Evolutionary conservation across 1,140 invertebrate genomes (phyloP).

Genomic region (Drosophila sechellia): DNA sequence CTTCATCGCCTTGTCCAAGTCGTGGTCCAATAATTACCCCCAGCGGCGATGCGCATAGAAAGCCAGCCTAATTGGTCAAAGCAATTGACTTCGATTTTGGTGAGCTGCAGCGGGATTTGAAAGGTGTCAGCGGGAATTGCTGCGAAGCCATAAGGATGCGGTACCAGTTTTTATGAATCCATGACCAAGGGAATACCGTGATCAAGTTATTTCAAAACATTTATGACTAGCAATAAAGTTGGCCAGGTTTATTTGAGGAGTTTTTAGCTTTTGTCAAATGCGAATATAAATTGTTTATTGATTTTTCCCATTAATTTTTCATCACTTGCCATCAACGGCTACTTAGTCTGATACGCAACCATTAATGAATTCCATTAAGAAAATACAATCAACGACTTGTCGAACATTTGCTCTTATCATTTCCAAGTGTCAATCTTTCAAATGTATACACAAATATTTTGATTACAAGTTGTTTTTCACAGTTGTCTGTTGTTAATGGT

Average conservation of each 20-base stretch:
- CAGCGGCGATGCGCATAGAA: slow-evolving; percentile 54
- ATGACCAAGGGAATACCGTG: slow-evolving; percentile 1
- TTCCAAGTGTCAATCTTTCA: slow-evolving; percentile 21
- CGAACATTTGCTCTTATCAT: slow-evolving; percentile 32
- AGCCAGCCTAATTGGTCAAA: slow-evolving; percentile 66
- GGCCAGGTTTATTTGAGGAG: background rate
- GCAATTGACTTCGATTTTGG: slow-evolving; percentile 31
- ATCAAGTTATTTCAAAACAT: background rate
- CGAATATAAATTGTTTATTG: too few species aligned
- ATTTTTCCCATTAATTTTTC: background rate
- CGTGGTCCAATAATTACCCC: slow-evolving; percentile 57
- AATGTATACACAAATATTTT: slow-evolving; percentile 32
- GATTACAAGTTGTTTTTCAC: slow-evolving; percentile 24
- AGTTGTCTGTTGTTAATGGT: slow-evolving; percentile 3
- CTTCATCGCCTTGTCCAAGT: slow-evolving; percentile 45
- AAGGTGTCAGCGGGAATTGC: slow-evolving; percentile 30
- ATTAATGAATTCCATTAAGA: slow-evolving; percentile 11
- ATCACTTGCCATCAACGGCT: background rate
- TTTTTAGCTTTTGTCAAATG: background rate
- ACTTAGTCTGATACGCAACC: background rate
- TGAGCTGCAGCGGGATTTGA: slow-evolving; percentile 17
- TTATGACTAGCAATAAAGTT: background rate
- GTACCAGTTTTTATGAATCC: slow-evolving; percentile 5
- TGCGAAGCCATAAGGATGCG: background rate
- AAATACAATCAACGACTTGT: slow-evolving; percentile 32